phyloP scores from a whole-genome alignment of 1,140 invertebrate species.

The Drosophila orosa region DNA sequence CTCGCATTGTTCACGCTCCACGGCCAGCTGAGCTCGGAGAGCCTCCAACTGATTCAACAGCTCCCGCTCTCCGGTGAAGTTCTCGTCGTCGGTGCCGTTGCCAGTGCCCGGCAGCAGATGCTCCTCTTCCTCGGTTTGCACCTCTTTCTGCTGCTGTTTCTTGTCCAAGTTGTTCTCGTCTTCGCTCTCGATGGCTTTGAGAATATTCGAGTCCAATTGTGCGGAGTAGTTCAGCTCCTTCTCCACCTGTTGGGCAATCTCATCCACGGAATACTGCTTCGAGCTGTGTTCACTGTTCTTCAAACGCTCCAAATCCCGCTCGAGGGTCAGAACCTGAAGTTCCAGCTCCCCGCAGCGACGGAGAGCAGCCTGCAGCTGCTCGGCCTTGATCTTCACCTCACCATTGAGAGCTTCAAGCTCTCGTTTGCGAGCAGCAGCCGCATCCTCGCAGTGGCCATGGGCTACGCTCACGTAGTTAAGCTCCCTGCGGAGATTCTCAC shows the following conservation, averaged over 20 bases:
- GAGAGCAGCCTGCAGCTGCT: constrained; percentile 51
- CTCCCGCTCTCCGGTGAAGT: constrained; percentile 77
- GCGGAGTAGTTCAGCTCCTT: constrained; percentile 87
- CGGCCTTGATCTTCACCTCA: constrained; percentile 65
- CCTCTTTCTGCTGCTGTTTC: constrained; percentile 83
- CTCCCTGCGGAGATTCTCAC: constrained; percentile 69
- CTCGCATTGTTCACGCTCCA: constrained; percentile 84
- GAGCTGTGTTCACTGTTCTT: constrained; percentile 71
- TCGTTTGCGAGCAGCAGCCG: constrained; percentile 56
- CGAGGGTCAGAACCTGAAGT: constrained; percentile 51
- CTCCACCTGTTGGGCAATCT: constrained; percentile 86
- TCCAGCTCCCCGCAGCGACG: constrained; percentile 52
- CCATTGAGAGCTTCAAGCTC: constrained; percentile 63
- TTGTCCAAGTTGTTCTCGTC: constrained; percentile 84
- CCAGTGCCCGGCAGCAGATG: constrained; percentile 34
- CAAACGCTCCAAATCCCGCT: constrained; percentile 69
- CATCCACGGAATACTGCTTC: constrained; percentile 85
- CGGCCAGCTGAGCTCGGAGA: constrained; percentile 84
- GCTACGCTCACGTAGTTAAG: constrained; percentile 55
- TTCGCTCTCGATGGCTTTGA: constrained; percentile 85
- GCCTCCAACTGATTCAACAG: constrained; percentile 76
- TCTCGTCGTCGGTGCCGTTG: constrained; percentile 77
- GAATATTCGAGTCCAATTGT: constrained; percentile 86
- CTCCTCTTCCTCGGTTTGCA: constrained; percentile 55
- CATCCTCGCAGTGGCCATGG: constrained; percentile 66